phyloP scores from a whole-genome alignment of 2,797 vertebrate genomes.

The Anguilla megastoma region DNA sequence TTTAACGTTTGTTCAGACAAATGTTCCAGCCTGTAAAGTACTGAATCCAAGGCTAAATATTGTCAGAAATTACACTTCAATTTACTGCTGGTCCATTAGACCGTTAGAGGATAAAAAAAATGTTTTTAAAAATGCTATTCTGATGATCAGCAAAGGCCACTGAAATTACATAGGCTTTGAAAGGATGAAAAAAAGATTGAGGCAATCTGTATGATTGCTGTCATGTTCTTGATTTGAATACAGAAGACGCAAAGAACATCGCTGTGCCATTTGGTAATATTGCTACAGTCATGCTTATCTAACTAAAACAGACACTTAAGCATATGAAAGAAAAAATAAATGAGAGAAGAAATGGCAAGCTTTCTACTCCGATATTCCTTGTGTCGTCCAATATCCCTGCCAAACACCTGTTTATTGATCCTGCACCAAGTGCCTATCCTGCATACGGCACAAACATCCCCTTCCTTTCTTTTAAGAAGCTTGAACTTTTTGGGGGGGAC shows the following conservation, averaged over 20 bases:
- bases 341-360: neutral
- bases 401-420: constrained; percentile 5
- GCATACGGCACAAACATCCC: neutral
- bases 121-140: constrained; percentile 48
- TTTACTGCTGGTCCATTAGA: constrained; percentile 56
- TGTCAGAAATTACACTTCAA: constrained; percentile 76
- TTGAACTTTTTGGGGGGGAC: neutral
- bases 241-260: neutral
- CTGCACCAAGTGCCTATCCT: neutral
- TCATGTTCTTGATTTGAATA: constrained; percentile 41
- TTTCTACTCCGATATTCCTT: constrained; percentile 14
- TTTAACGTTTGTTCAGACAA: constrained; percentile 68
- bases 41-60: constrained; percentile 63
- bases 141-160: constrained; percentile 63
- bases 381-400: constrained; percentile 5
- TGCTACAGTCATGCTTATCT: neutral
- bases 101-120: constrained; percentile 13
- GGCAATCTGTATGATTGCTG: constrained; percentile 44
- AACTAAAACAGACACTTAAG: constrained; percentile 14
- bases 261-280: neutral
- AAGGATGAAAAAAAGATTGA: constrained; percentile 36
- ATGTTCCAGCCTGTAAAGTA: constrained; percentile 65
- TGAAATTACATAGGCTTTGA: constrained; percentile 65
- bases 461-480: neutral
- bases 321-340: neutral